phyloP scores from a whole-genome alignment of 2,888 invertebrate genomes.

The Bombyx huttoni region DNA sequence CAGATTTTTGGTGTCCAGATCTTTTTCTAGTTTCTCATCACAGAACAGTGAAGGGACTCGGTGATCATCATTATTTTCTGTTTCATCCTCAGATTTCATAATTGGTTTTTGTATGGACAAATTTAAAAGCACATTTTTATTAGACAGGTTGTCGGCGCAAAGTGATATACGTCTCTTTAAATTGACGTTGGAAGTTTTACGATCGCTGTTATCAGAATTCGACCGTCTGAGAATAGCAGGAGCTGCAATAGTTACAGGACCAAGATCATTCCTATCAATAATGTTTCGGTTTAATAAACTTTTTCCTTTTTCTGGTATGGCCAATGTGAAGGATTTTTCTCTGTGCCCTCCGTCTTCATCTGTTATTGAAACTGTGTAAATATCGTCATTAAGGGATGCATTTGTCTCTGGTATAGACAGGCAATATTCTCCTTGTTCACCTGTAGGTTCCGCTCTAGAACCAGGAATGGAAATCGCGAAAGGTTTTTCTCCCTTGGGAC shows the following conservation, averaged over 20 bases:
- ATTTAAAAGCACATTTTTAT: constrained; percentile 29
- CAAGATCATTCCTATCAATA: constrained; percentile 41
- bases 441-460: constrained; percentile 61
- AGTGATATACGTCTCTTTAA: constrained; percentile 58
- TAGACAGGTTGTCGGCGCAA: constrained; percentile 45
- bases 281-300: constrained; percentile 51
- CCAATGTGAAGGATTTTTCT: constrained; percentile 55
- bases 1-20: constrained; percentile 42
- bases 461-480: constrained; percentile 56
- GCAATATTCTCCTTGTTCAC: constrained; percentile 64
- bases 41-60: constrained; percentile 66
- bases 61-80: constrained; percentile 49
- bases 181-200: constrained; percentile 40
- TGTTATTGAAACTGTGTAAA: constrained; percentile 66
- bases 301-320: constrained; percentile 63
- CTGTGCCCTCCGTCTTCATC: constrained; percentile 55
- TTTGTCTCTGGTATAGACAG: constrained; percentile 67
- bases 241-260: constrained; percentile 41
- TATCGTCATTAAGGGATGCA: constrained; percentile 66
- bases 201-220: constrained; percentile 60
- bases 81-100: constrained; percentile 21
- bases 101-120: constrained; percentile 18
- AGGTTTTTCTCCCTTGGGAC: constrained; percentile 43
- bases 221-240: constrained; percentile 64
- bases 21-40: constrained; percentile 63